Conservation (phyloP, 2,888 invertebrate genomes). For the Drosophila koepferae region DNA sequence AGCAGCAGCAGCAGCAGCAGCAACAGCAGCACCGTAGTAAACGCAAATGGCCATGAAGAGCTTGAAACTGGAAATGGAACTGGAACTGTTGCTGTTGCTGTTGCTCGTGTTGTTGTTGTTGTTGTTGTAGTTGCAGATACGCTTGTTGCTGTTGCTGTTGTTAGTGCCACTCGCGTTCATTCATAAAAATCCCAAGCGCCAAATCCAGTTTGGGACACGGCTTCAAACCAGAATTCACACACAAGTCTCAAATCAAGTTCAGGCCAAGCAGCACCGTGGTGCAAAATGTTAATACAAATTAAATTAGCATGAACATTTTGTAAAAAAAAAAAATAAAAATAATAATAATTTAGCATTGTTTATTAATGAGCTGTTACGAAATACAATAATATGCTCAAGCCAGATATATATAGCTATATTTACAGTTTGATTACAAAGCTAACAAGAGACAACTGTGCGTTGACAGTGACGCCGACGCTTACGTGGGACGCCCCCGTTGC, state of each 20-base stretch:
- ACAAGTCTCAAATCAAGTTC: conserved; percentile 63
- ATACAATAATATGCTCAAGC: neutral
- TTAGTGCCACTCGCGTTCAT: conserved; percentile 70
- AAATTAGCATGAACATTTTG: neutral
- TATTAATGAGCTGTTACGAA: neutral
- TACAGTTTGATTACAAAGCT: neutral
- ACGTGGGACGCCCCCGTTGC: conserved; percentile 46
- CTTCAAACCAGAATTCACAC: conserved; percentile 76
- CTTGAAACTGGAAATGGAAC: conserved; percentile 37
- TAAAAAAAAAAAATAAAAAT: neutral
- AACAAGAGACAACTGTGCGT: conserved; percentile 48
- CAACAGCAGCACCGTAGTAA: conserved; percentile 57
- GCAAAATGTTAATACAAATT: neutral
- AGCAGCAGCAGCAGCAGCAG: conserved; percentile 6
- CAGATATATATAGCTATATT: neutral
- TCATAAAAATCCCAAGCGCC: conserved; percentile 80
- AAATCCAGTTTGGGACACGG: conserved; percentile 78
- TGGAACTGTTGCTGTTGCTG: conserved; percentile 28
- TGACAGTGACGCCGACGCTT: conserved; percentile 19
- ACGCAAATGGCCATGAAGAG: conserved; percentile 72
- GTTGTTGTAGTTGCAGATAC: conserved; percentile 27
- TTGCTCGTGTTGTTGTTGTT: conserved; percentile 21
- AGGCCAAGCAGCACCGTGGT: conserved; percentile 48
- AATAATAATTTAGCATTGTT: too few relatives aligned
- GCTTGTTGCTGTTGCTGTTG: conserved; percentile 30